Percentiles rank a stretch among this genome's conserved stretches.
phyloP scores from a whole-genome alignment of 2,797 vertebrate species.

The Luscinia megarhynchos region DNA sequence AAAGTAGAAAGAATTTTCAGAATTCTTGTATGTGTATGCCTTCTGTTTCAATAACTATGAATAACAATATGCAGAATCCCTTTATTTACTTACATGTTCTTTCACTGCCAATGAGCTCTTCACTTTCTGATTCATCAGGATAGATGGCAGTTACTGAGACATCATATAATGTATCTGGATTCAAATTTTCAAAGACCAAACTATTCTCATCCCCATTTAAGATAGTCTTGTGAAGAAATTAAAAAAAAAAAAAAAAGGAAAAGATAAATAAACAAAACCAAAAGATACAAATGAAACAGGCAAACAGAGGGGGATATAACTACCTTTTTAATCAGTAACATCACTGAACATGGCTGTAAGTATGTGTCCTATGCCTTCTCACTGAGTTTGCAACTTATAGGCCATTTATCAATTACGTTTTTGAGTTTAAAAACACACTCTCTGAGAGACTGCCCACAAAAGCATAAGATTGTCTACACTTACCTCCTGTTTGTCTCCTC shows the following conservation, averaged over 20 bases:
- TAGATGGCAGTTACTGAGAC: conserved; percentile 94
- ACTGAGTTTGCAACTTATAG: neutral
- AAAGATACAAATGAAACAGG: neutral
- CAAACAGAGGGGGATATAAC: neutral
- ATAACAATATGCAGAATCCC: neutral
- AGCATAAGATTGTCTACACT: neutral
- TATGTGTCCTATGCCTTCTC: neutral
- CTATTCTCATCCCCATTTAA: conserved; percentile 85
- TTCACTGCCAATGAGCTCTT: conserved; percentile 88
- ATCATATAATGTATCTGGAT: conserved; percentile 87
- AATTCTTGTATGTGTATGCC: neutral
- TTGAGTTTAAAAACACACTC: neutral
- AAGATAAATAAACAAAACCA: neutral
- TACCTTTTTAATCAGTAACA: neutral
- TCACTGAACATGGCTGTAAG: neutral
- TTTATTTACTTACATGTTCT: conserved; percentile 86
- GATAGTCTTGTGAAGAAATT: conserved; percentile 81
- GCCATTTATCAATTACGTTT: neutral
- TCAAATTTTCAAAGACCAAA: conserved; percentile 85
- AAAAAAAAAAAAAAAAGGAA: neutral
- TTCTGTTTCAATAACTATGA: neutral
- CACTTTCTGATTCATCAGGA: conserved; percentile 95
- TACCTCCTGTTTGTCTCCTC: conserved; percentile 78
- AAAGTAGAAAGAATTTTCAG: conserved; percentile 60
- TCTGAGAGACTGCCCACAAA: neutral